Percentiles rank a stretch among this genome's conserved stretches.
Conservation (phyloP, 1,140 invertebrate species). For the Kradibia gibbosae region DNA sequence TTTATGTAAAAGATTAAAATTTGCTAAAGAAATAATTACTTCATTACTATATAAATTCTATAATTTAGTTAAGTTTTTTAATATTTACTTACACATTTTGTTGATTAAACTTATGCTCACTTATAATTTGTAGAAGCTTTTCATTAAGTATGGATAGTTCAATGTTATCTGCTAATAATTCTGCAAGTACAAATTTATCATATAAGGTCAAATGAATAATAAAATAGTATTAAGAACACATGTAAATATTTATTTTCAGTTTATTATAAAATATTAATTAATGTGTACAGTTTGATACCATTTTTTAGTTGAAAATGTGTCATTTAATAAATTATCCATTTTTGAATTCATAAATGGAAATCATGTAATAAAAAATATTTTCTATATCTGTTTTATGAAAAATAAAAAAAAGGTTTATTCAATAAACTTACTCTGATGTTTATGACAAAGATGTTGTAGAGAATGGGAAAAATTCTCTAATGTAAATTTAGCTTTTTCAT, state of each 20-base stretch:
- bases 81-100: constrained; percentile 37
- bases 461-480: constrained; percentile 51
- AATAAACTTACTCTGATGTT: constrained; percentile 61
- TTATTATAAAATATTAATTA: constrained; percentile 6
- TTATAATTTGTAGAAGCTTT: constrained; percentile 39
- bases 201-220: not conserved
- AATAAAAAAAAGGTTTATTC: too few species aligned
- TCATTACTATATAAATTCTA: constrained; percentile 4
- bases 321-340: constrained; percentile 28
- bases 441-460: constrained; percentile 51
- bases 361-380: constrained; percentile 35
- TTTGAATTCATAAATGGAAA: not conserved
- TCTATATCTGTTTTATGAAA: too few species aligned
- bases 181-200: constrained; percentile 52
- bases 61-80: not conserved
- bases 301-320: not conserved
- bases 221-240: constrained; percentile 10
- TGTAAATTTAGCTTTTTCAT: constrained; percentile 50
- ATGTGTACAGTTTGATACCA: not conserved
- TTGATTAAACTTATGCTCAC: constrained; percentile 12
- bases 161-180: constrained; percentile 58
- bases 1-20: too few species aligned
- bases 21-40: not conserved
- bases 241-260: not conserved
- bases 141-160: constrained; percentile 52